phyloP scores from a whole-genome alignment of 2,888 invertebrate genomes.

The Synanthedon myopaeformis region DNA sequence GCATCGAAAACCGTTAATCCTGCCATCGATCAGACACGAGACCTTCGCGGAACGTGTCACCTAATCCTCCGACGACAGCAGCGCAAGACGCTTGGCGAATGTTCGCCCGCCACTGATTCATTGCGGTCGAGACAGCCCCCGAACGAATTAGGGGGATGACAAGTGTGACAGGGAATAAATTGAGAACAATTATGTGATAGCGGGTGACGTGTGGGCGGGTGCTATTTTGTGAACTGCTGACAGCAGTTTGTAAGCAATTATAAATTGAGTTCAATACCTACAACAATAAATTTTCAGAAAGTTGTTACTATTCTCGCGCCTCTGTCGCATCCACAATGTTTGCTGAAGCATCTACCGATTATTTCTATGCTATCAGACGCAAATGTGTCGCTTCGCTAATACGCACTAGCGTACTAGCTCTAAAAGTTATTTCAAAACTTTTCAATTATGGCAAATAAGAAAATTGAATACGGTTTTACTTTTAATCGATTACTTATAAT shows the following conservation, averaged over 20 bases:
- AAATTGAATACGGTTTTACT: no score
- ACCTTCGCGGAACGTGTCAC: constrained; percentile 55
- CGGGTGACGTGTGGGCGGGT: constrained; percentile 25
- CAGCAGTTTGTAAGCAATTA: not conserved
- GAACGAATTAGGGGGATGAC: constrained; percentile 54
- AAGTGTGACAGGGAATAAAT: constrained; percentile 56
- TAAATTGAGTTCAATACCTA: no score
- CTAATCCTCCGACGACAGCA: constrained; percentile 49
- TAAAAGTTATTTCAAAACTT: no score
- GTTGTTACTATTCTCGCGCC: no score
- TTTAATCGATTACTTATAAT: no score
- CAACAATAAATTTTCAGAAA: no score
- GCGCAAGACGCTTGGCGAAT: constrained; percentile 24
- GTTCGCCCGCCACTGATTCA: constrained; percentile 16
- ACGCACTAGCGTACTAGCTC: no score
- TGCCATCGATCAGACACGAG: constrained; percentile 34
- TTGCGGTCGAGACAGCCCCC: constrained; percentile 18
- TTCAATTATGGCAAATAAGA: no score
- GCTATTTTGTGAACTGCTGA: constrained; percentile 11
- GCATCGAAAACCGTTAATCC: constrained; percentile 23
- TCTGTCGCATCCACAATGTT: no score
- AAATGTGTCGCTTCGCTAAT: no score
- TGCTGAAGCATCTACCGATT: no score
- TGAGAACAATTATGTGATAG: constrained; percentile 46
- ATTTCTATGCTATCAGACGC: no score